Evolutionary conservation across 2,888 invertebrate species (phyloP).

Genomic region (Thecophora atra): DNA sequence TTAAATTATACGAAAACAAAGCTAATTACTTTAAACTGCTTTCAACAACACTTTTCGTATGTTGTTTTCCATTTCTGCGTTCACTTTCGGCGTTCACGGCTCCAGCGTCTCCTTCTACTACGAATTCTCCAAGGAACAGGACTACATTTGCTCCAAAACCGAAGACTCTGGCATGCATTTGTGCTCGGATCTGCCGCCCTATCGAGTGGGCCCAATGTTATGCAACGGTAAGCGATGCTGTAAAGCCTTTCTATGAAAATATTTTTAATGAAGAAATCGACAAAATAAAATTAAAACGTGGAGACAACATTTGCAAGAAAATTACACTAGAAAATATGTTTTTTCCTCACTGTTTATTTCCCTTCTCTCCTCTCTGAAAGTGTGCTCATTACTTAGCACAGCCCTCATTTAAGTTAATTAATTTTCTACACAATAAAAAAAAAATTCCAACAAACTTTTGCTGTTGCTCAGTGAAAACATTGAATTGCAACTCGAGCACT

Average conservation of each 20-base stretch:
- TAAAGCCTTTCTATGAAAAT: background rate
- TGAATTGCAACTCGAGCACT: conserved; percentile 39
- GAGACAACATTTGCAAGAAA: background rate
- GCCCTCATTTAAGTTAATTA: background rate
- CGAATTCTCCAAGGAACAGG: conserved; percentile 87
- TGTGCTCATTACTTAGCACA: background rate
- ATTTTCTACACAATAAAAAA: background rate
- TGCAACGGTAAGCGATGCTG: conserved; percentile 75
- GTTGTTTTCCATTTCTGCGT: background rate
- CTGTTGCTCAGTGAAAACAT: conserved; percentile 36
- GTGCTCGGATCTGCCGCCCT: conserved; percentile 85
- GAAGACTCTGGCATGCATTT: conserved; percentile 95
- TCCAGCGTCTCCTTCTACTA: conserved; percentile 82
- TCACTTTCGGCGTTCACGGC: conserved; percentile 15
- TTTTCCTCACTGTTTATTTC: background rate
- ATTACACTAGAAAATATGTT: background rate
- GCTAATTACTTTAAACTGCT: background rate
- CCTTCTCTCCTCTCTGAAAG: background rate
- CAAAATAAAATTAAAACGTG: background rate
- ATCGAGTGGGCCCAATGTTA: conserved; percentile 75
- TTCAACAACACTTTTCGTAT: background rate
- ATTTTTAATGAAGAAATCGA: background rate
- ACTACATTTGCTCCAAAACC: conserved; percentile 95
- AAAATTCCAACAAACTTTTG: conserved; percentile 3
- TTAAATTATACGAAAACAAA: background rate